A percentile compares a stretch with the other conserved stretches of the same genome.
Evolutionary conservation across 2,797 vertebrate genomes (phyloP).

Genomic region (Gallinago solitaria): DNA sequence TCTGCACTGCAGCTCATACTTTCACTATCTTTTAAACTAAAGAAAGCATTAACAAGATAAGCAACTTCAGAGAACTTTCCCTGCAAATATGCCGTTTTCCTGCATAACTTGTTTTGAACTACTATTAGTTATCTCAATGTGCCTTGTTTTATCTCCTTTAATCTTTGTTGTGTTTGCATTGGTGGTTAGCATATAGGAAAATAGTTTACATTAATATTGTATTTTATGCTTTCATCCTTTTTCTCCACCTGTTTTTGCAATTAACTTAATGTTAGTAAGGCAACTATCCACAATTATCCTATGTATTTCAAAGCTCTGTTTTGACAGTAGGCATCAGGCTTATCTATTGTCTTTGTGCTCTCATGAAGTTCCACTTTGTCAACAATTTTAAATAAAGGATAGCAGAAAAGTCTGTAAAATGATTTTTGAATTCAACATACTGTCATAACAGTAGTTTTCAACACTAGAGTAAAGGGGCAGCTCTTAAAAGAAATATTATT

Average conservation of each 20-base stretch:
- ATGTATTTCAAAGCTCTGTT: neutral
- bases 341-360: neutral
- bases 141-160: neutral
- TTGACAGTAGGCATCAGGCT: neutral
- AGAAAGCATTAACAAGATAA: neutral
- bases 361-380: neutral
- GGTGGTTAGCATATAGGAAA: neutral
- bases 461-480: neutral
- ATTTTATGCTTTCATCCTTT: neutral
- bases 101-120: neutral
- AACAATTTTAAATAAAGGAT: neutral
- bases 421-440: neutral
- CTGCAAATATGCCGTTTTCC: neutral
- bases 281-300: neutral
- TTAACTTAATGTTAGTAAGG: neutral
- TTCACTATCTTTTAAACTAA: neutral
- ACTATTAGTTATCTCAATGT: neutral
- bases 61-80: neutral
- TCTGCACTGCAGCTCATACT: neutral
- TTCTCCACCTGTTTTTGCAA: neutral
- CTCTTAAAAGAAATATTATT: neutral
- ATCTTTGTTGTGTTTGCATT: neutral
- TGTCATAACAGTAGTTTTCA: neutral
- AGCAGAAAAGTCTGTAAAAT: neutral
- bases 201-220: neutral